Evolutionary conservation across 2,888 invertebrate genomes (phyloP), one percentile per base, ranked within the genome.

Genomic region (Prenolepis imparis): DNA sequence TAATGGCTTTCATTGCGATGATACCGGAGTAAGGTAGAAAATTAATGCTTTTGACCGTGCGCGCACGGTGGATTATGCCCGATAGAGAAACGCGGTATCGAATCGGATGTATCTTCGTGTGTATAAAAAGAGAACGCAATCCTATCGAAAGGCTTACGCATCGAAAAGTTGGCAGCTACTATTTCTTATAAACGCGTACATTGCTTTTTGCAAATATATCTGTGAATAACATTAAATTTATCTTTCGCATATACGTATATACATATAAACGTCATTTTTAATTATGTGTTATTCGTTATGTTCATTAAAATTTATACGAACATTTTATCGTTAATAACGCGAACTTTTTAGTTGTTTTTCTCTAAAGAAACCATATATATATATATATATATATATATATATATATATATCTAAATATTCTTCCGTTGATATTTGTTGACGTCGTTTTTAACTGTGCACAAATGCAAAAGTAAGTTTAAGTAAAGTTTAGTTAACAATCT

Each of bases 1-100:
- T 28, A 55, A 74, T 63, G 64, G 64, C 55, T 66, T 82, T 84
- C 82, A 48, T 82, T 74, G 59, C 73, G 44, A 72, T 68, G 32
- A 39, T 83, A 66, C 18, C 36, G 15, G 28, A 39, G n/a, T 41
- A 68, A 48, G 68, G 48, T 21, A 61, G 32, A 70, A 64, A 75
- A 83, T 63, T 59, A 75, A 55, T 63, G 68, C 64, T 70, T 67
- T 67, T n/a, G 63, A 75, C 44, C 57, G 57, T 11, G 28, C 48
- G 41, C 48, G 44, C 12, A 80, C 48, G 28, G 44, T 8, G 44
- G 15, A 80, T 72, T 73, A 80, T 36, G n/a, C 5, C 24, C 55
- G 78, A 48, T n/a, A n/a, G 12, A 72, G 36, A 61, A 80, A 36
- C 21, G 9, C 44, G 44, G 18, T 21, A 72, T 68, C n/a, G 36